Base-by-base conservation (phyloP, 2,888 invertebrate species). In the Ceramica pisi region DNA sequence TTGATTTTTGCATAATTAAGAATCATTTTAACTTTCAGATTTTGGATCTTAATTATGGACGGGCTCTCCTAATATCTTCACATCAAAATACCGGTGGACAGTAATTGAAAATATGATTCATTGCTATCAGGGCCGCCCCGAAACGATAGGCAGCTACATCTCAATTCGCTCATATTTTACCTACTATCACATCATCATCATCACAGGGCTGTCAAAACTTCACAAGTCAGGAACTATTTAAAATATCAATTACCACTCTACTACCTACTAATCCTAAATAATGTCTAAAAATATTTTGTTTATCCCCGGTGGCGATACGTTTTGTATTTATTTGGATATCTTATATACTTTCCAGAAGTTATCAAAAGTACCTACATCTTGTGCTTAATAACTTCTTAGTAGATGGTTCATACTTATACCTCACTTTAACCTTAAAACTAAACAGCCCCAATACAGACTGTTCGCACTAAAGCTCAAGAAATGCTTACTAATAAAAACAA, bases 101-200 rank as follows among this genome's bases (percentile, higher is more conserved):
- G 67, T 80, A 78, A 86, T 82, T 85, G 82, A 84, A 86, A 72
- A 71, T 31, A 67, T 84, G 75, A 86, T 84, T 82, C 71, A 85
- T 85, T 75, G 50, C 53, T 50, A 62, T 55, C 55, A 78, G 50
- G 48, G 65, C 63, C 81, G 75, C 74, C 75, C 69, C 64, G 50
- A 83, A 79, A 56, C 19, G 50, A 83, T 56, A 67, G 38, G 75
- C 71, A 66, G 68, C 35, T 50, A 84, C 66, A 55, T 79, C 83
- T 85, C 72, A 86, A 85, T 85, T 81, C 67, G 69, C 79, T 62
- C 44, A 73, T 72, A 77, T 63, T 67, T 64, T 80, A 80, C 60
- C 71, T 68, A 73, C 19, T 51, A 38, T 55, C 38, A 51, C 21
- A 41, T 9, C n/a, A n/a, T n/a, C n/a, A n/a, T n/a, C n/a, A n/a